Evolutionary conservation across 2,113 vertebrate species (phyloP).

Genomic region (Zosterops japonicus): DNA sequence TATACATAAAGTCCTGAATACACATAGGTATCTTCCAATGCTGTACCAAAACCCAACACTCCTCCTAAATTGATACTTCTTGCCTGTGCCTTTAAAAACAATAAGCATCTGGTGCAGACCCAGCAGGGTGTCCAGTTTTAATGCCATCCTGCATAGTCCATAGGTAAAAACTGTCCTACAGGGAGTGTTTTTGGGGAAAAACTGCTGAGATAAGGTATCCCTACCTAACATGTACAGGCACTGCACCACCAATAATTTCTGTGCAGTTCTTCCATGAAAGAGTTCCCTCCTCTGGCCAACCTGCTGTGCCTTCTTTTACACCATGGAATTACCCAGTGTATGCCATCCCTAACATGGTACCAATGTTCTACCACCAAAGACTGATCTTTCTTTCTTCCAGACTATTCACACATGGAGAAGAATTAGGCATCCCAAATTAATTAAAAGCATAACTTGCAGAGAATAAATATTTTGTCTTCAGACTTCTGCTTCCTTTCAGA

Average conservation of each 20-base stretch:
- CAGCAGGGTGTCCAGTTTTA: neutral
- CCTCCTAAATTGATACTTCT: neutral
- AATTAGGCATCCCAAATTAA: neutral
- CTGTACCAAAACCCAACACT: neutral
- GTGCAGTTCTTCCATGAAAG: neutral
- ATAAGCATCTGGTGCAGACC: neutral
- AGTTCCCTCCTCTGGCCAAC: neutral
- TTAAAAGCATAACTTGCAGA: neutral
- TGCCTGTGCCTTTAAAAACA: neutral
- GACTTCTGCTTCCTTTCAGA: constrained; percentile 54
- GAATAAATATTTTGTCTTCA: neutral
- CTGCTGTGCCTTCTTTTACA: neutral
- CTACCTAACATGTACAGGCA: neutral
- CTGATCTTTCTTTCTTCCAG: neutral
- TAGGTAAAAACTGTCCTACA: neutral
- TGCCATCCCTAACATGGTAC: neutral
- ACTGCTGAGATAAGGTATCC: neutral
- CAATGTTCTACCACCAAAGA: neutral
- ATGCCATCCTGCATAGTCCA: neutral
- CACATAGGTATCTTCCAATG: neutral
- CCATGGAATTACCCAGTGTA: neutral
- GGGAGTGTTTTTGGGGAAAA: neutral
- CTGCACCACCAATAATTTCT: neutral
- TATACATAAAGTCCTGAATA: neutral
- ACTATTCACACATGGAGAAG: neutral